phyloP scores from a whole-genome alignment of 1,140 invertebrate genomes.

The Trichomalopsis sarcophagae region DNA sequence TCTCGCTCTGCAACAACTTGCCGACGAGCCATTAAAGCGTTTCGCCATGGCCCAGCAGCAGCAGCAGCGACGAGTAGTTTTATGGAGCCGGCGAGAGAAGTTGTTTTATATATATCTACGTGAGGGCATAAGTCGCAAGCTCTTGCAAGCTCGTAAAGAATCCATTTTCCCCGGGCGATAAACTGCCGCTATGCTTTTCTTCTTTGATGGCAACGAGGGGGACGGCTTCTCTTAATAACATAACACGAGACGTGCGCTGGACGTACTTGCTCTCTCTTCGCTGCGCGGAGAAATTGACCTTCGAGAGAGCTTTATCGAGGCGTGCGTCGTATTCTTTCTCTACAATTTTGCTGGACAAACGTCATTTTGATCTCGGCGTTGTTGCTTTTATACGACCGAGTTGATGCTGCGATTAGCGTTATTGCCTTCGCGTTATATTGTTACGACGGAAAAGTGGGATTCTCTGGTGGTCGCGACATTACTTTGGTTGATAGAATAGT shows the following conservation, averaged over 20 bases:
- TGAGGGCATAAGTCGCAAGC: background rate
- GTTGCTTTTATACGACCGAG: too few species aligned
- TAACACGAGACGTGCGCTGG: background rate
- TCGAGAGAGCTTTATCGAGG: background rate
- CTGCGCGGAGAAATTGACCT: background rate
- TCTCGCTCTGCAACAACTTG: background rate
- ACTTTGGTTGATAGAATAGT: too few species aligned
- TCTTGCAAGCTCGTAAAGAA: conserved; percentile 31
- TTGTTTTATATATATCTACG: background rate
- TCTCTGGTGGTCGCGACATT: too few species aligned
- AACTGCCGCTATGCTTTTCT: background rate
- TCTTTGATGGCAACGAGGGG: background rate
- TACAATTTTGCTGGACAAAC: background rate
- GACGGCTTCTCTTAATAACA: background rate
- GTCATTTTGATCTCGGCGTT: background rate
- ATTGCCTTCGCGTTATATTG: background rate
- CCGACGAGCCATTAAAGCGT: background rate
- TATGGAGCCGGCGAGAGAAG: background rate
- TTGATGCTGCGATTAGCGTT: background rate
- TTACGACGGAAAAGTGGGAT: too few species aligned
- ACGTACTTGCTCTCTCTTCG: background rate
- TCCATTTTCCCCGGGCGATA: conserved; percentile 23
- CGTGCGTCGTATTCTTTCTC: background rate
- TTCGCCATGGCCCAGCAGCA: background rate
- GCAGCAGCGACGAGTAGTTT: background rate